A percentile compares a stretch with the other conserved stretches of the same genome.
phyloP scores from a whole-genome alignment of 1,140 invertebrate species.

The Drosophila pseudoobscura region DNA sequence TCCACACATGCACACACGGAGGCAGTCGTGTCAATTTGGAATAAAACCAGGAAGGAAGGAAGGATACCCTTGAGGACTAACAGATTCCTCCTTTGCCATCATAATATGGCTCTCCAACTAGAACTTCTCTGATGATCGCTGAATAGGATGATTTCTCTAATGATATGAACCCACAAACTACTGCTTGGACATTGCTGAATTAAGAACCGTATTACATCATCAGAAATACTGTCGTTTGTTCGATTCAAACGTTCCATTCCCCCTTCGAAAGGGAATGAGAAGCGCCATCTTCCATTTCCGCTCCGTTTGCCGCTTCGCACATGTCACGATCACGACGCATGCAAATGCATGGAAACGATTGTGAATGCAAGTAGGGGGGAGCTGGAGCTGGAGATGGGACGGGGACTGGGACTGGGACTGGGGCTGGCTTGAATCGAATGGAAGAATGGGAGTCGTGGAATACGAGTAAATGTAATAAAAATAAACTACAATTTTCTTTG shows the following conservation, averaged over 20 bases:
- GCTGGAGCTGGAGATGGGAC: too few relatives aligned
- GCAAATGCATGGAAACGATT: constrained; percentile 55
- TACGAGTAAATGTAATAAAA: constrained; percentile 73
- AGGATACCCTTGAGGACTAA: background rate
- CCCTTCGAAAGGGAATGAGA: background rate
- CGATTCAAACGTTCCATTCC: too few relatives aligned
- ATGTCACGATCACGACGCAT: constrained; percentile 60
- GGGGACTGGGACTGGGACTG: too few relatives aligned
- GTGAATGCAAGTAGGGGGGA: background rate
- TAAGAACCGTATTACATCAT: too few relatives aligned
- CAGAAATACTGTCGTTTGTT: too few relatives aligned
- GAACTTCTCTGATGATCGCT: too few relatives aligned
- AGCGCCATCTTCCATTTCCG: background rate
- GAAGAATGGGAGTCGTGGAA: constrained; percentile 7
- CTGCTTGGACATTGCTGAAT: too few relatives aligned
- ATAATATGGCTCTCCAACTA: too few relatives aligned
- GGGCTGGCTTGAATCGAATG: too few relatives aligned
- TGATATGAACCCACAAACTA: too few relatives aligned
- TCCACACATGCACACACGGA: constrained; percentile 15
- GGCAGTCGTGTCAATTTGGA: constrained; percentile 70
- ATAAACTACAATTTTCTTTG: constrained; percentile 72
- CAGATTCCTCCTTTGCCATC: too few relatives aligned
- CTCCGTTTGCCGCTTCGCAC: constrained; percentile 34
- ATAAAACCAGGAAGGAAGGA: constrained; percentile 17
- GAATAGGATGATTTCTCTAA: too few relatives aligned